phyloP scores from a whole-genome alignment of 1,140 invertebrate species.

The Tetramorium alpestre region DNA sequence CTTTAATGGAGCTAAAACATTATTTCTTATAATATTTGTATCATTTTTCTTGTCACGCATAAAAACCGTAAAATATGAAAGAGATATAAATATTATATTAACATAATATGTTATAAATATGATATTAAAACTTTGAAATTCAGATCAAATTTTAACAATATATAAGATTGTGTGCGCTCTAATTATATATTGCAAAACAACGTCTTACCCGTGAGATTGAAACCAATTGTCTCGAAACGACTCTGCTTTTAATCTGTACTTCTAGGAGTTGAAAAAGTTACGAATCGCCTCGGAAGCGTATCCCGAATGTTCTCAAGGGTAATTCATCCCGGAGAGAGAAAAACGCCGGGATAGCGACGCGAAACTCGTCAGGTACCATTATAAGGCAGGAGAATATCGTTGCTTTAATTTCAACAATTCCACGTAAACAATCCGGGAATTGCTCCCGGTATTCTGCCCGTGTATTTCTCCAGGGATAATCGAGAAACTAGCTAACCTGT shows the following conservation, averaged over 20 bases:
- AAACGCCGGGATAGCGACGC: slow-evolving; percentile 6
- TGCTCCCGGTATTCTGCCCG: slow-evolving; percentile 48
- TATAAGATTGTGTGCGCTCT: not conserved
- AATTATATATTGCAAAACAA: not conserved
- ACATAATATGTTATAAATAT: not conserved
- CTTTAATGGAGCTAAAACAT: not conserved
- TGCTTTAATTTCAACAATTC: slow-evolving; percentile 70
- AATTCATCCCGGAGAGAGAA: slow-evolving; percentile 18
- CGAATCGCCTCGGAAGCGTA: slow-evolving; percentile 21
- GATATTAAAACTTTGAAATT: not conserved
- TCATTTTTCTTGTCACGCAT: not conserved
- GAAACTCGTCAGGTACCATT: slow-evolving; percentile 24
- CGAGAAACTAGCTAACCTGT: not conserved
- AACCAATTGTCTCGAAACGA: slow-evolving; percentile 13
- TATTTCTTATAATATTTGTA: not conserved
- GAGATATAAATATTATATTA: no score
- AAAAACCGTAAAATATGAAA: not conserved
- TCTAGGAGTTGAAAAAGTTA: slow-evolving; percentile 44
- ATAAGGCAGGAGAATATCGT: slow-evolving; percentile 40
- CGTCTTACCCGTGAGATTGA: not conserved
- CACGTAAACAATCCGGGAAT: slow-evolving; percentile 71
- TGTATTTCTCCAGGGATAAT: slow-evolving; percentile 75
- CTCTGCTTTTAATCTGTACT: slow-evolving; percentile 48
- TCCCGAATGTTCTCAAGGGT: slow-evolving; percentile 31
- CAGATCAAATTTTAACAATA: not conserved